Evolutionary conservation across 2,888 invertebrate genomes (phyloP), one percentile per base, ranked within the genome.

Genomic region (Watsonalla cultraria): DNA sequence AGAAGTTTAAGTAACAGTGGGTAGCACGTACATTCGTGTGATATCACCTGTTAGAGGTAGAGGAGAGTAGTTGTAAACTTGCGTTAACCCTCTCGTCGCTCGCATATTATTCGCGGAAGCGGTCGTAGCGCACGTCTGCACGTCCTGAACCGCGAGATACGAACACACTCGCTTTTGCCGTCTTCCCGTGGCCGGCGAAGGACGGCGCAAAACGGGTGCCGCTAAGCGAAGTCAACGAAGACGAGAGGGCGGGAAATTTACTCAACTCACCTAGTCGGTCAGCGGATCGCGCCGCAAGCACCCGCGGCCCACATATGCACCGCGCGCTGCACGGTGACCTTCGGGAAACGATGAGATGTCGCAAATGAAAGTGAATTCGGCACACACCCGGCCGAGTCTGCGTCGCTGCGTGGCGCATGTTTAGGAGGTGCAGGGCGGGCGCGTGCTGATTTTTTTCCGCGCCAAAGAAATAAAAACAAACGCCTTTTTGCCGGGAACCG

Each of bases 381-480:
- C 87, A 88, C 82, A 85, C 87, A 85, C 82, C 86, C 87, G 82
- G 80, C 76, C 84, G 84, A 82, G 80, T 84, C 86, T 84, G 90
- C 90, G 91, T 89, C 90, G 90, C 88, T 89, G 91, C 91, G 90
- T 89, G 87, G 91, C 91, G 91, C 91, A 91, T 90, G 91, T 89
- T 89, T 88, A 87, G 88, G 86, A 86, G 90, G 86, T 90, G 89
- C 89, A 90, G 88, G 87, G 87, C 89, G 90, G 88, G 90, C 84
- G 85, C 85, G 85, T 85, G 85, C 82, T 83, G 76, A 84, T 84
- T 86, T 86, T 84, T 90, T 90, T 84, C 82, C 87, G 86, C 86
- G 83, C 80, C 84, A 80, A 86, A 86, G 89, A 90, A 90, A 90
- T 88, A 90, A 90, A 90, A 90, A 90, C 89, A 90, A 90, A 85